A percentile compares a stretch with the other conserved stretches of the same genome.
Evolutionary conservation across 1,140 invertebrate genomes (phyloP).

Genomic region (Ceratina japonica): DNA sequence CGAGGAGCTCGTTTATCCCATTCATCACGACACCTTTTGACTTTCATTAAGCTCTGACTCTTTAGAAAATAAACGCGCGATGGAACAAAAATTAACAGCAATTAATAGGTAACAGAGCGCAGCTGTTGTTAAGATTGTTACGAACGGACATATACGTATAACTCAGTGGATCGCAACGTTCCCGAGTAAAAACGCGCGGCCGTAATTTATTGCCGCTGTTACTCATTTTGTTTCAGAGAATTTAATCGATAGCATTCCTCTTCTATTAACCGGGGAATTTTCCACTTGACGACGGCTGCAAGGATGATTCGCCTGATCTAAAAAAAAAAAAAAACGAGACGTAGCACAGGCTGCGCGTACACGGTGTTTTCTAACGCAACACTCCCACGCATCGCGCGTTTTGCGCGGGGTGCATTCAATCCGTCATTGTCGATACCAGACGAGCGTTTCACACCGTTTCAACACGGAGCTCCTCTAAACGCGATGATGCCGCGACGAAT

Average conservation of each 20-base stretch:
- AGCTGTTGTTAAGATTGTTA: conserved; percentile 18
- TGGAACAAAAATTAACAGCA: conserved; percentile 18
- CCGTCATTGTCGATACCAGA: conserved; percentile 72
- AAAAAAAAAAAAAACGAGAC: conserved; percentile 4
- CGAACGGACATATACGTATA: not conserved
- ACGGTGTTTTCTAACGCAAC: conserved; percentile 44
- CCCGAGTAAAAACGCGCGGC: not conserved
- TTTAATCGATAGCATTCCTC: conserved; percentile 33
- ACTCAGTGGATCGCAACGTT: conserved; percentile 34
- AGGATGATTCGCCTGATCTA: conserved; percentile 28
- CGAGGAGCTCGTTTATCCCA: conserved; percentile 25
- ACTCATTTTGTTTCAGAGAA: conserved; percentile 35
- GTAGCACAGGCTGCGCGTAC: conserved; percentile 49
- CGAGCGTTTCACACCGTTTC: conserved; percentile 70
- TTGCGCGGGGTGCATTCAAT: conserved; percentile 62
- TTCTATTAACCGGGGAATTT: conserved; percentile 63
- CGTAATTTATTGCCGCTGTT: conserved; percentile 33
- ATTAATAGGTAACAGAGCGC: conserved; percentile 12
- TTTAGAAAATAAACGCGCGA: conserved; percentile 25
- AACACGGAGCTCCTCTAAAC: conserved; percentile 12
- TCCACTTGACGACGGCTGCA: conserved; percentile 68
- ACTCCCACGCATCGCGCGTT: conserved; percentile 62
- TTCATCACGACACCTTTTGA: conserved; percentile 31
- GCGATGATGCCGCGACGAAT: conserved; percentile 48
- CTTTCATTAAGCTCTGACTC: conserved; percentile 25